A percentile compares a stretch with the other conserved stretches of the same genome.
Conservation (phyloP, 2,113 vertebrate genomes). For the Craseonycteris thonglongyai region DNA sequence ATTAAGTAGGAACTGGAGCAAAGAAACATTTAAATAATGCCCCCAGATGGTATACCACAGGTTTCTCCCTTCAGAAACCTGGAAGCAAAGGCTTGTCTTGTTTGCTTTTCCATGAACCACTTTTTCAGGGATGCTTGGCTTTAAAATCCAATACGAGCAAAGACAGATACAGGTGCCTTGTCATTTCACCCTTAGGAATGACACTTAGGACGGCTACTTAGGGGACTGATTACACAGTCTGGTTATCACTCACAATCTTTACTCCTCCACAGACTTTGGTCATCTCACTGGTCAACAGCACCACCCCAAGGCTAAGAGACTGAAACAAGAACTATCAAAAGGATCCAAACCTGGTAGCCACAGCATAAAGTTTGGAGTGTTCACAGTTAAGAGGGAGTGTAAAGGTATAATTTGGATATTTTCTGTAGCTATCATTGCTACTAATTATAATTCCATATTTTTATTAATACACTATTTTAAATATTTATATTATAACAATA, state of each 20-base stretch:
- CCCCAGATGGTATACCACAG: neutral
- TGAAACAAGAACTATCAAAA: neutral
- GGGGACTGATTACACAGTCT: neutral
- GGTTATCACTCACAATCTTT: neutral
- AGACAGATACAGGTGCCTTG: neutral
- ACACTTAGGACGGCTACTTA: neutral
- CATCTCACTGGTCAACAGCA: neutral
- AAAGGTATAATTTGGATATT: neutral
- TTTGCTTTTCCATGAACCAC: neutral
- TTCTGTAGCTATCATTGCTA: neutral
- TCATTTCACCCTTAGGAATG: neutral
- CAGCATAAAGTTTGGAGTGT: neutral
- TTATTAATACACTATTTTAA: neutral
- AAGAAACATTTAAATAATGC: neutral
- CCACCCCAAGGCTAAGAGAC: neutral
- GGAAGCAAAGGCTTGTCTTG: neutral
- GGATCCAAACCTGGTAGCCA: neutral
- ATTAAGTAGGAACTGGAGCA: neutral
- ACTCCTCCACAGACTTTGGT: neutral
- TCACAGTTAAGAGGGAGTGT: neutral
- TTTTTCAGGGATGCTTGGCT: neutral
- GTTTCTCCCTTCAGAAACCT: conserved; percentile 1
- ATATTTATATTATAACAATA: conserved; percentile 6
- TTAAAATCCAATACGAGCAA: neutral
- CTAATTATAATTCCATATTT: neutral